Evolutionary conservation across 1,140 invertebrate species (phyloP).

Genomic region (Drosophila pseudoobscura): DNA sequence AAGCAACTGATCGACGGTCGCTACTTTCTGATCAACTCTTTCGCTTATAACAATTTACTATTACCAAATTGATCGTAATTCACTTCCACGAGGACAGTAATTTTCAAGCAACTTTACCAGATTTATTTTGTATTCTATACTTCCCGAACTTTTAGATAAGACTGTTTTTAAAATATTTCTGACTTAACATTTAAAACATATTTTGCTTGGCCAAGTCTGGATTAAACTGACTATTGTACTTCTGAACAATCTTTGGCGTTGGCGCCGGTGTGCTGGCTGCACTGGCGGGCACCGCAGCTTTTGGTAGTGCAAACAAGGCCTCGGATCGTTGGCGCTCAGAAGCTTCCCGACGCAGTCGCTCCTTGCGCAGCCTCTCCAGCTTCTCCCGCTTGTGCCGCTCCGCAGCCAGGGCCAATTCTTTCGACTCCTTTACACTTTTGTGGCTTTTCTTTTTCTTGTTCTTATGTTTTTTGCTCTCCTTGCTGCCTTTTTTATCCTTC

Average conservation of each 20-base stretch:
- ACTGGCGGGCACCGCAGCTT: background rate
- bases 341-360: conserved; percentile 91
- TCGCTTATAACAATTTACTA: no score
- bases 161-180: conserved; percentile 2
- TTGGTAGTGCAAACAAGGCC: conserved; percentile 85
- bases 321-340: conserved; percentile 89
- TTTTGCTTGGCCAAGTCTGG: conserved; percentile 54
- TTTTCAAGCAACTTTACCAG: no score
- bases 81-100: no score
- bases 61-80: no score
- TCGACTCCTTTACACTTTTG: conserved; percentile 55
- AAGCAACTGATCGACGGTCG: no score
- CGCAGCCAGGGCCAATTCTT: background rate
- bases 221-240: conserved; percentile 72
- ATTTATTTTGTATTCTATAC: no score
- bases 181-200: conserved; percentile 12
- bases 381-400: conserved; percentile 81
- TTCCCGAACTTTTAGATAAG: no score
- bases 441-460: conserved; percentile 79
- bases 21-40: no score
- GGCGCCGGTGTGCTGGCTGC: conserved; percentile 37
- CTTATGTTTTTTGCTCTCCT: conserved; percentile 61
- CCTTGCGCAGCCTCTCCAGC: conserved; percentile 90
- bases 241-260: conserved; percentile 61
- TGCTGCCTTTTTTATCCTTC: conserved; percentile 54